Evolutionary conservation across 2,113 vertebrate species (phyloP), one percentile per base, ranked within the genome.

Genomic region (Gorsachius goisagi): DNA sequence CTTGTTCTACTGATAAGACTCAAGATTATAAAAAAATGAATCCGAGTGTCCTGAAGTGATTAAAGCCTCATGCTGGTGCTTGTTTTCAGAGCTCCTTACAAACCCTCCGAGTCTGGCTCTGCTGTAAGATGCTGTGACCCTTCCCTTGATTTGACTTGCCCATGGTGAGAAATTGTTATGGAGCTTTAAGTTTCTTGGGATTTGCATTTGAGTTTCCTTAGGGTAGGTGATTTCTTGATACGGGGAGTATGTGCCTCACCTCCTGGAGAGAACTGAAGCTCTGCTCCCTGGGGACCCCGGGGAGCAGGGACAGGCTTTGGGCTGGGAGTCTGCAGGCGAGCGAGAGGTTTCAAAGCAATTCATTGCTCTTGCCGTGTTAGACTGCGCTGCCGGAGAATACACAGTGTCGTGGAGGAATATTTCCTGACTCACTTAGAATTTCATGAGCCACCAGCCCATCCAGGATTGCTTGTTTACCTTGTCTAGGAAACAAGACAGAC

Each of bases 381-480:
- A 72, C 19, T 64, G 37, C 7, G 2, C 50, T 84, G 28, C 68
- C 87, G 64, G 44, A 87, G 64, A 83, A 85, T 6, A 45, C 37
- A 16, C 5, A 60, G 62, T 39, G 88, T 11, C 0, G 0, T 67
- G 66, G 56, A 72, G 47, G 44, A 72, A 33, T 63, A 59, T 85
- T 92, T 88, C 85, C 79, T 47, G 74, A 78, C 73, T 93, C 59
- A 39, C 71, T 85, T 50, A 88, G 82, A 93, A 90, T 93, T 95
- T 90, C 75, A 75, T 85, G 44, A 92, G 78, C 72, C 41, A 69
- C 5, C 2, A 68, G 32, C 47, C 62, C 50, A 33, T 91, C 45
- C 49, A 93, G 37, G 66, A 53, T 35, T 71, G 49, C 49, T 66
- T 88, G 68, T 90, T 92, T 90, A 64, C 83, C 89, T 89, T 8